Evolutionary conservation across 1,140 invertebrate species (phyloP).

Genomic region (Diachasmimorpha longicaudata): DNA sequence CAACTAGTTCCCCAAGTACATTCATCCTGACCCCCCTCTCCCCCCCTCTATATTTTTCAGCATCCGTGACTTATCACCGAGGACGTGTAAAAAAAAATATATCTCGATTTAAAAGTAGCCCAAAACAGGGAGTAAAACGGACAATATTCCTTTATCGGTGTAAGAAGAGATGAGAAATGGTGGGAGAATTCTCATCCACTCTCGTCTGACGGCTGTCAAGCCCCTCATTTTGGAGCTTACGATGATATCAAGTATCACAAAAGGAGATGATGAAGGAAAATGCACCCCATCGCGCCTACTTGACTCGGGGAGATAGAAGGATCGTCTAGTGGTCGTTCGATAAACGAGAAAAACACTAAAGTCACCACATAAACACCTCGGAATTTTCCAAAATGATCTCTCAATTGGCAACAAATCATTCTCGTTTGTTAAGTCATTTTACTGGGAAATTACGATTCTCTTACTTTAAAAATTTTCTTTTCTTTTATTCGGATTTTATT

Average conservation of each 20-base stretch:
- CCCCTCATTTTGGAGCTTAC: neutral
- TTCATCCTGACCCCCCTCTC: neutral
- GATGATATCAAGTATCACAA: neutral
- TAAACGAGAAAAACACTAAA: neutral
- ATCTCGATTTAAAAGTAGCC: neutral
- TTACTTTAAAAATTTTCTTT: too few species aligned
- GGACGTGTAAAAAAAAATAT: neutral
- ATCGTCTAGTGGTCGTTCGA: neutral
- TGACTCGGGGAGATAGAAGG: neutral
- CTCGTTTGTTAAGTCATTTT: neutral
- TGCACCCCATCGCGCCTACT: constrained; percentile 19
- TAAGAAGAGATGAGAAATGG: neutral
- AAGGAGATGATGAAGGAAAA: constrained; percentile 3
- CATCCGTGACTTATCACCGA: constrained; percentile 3
- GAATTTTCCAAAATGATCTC: neutral
- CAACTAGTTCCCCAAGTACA: constrained; percentile 1
- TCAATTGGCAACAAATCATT: neutral
- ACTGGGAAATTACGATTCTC: too few species aligned
- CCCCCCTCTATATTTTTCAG: neutral
- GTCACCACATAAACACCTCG: neutral
- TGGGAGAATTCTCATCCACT: neutral
- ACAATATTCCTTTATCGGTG: neutral
- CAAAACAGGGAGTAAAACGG: neutral
- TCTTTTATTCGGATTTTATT: neutral
- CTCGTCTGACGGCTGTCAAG: neutral